Base-by-base conservation (phyloP, 2,888 invertebrate species). In the Prosapia bicincta region DNA sequence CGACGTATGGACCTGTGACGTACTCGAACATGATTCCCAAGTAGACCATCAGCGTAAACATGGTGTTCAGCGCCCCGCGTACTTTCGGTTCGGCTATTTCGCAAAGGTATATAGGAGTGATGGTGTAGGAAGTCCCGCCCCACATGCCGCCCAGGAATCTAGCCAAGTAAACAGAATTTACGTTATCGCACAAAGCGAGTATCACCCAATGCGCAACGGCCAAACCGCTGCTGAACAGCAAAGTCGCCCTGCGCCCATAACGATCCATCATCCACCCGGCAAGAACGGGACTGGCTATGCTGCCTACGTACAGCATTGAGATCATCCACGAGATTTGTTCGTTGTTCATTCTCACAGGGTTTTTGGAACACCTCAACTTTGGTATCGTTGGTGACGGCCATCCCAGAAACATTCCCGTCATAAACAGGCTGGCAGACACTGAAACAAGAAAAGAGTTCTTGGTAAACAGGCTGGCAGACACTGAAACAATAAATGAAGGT, bases 1-100 rank as follows among this genome's bases (percentile, higher is more conserved):
- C 86, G 20, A 75, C 83, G 81, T 84, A 85, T 0, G 85, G 84
- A 0, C 85, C 85, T 1, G 85, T 78, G 0, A 83, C 83, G 74
- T 84, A 85, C 0, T 84, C 83, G 77, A 84, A 84, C 0, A 86
- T 79, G 66, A 84, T 84, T 0, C 86, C 85, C 24, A 84, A 81
- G 0, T 84, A 83, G 15, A 84, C 83, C 84, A 85, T 83, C 0
- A 85, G 78, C 65, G 84, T 83, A 32, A 84, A 77, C 28, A 76
- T 74, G 43, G 75, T 71, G 72, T 74, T 76, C 2, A 78, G 38
- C 3, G 75, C 72, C 6, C 78, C 78, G 0, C 78, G 73, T 15
- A 78, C 71, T 24, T 71, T 5, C 5, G 77, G 76, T 3, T 74
- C 75, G 10, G 77, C 78, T 32, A 77, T 79, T 77, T 82, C 82